Base-by-base conservation (phyloP, 2,113 vertebrate genomes). In the Trachemys scripta region DNA sequence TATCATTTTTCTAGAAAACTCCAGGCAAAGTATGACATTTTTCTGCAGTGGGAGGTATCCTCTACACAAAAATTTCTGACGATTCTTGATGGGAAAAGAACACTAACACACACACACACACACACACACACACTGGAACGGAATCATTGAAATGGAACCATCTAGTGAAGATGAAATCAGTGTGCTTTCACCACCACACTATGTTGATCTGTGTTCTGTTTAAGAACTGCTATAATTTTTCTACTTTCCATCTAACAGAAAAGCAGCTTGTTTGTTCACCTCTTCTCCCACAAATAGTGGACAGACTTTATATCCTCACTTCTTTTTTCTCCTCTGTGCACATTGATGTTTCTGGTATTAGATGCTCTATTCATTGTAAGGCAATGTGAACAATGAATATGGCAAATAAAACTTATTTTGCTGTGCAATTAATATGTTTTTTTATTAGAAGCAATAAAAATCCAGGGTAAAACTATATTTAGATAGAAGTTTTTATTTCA, bases 401-500 rank as follows among this genome's bases (percentile, higher is more conserved):
- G 16, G 56, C 5, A 9, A 80, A 16, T 24, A 25, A 87, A 85
- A 35, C 69, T 89, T n/a, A 35, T 84, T 80, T 50, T 76, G 29
- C 50, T 84, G 14, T 57, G n/a, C 76, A 86, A 45, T 53, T 42
- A 22, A 90, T 62, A 27, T 57, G 22, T 82, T 0, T 42, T 78
- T 75, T 50, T 17, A 20, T 49, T 50, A 27, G 2, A 45, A 49
- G 59, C 24, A 85, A 85, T 78, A 83, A 6, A 5, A 81, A 47
- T 24, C 91, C 54, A 0, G 59, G 50, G 17, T 5, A 69, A 69
- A 94, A 38, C n/a, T 57, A 72, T 1, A 51, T 90, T 82, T 42
- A 96, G 31, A 84, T 50, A 92, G 72, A 93, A 94, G 80, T 19
- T 45, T 65, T 45, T 65, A 42, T 72, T 82, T 95, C 92, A 85